Base-by-base conservation (phyloP, 2,888 invertebrate genomes). In the Philhelius pedissequus region DNA sequence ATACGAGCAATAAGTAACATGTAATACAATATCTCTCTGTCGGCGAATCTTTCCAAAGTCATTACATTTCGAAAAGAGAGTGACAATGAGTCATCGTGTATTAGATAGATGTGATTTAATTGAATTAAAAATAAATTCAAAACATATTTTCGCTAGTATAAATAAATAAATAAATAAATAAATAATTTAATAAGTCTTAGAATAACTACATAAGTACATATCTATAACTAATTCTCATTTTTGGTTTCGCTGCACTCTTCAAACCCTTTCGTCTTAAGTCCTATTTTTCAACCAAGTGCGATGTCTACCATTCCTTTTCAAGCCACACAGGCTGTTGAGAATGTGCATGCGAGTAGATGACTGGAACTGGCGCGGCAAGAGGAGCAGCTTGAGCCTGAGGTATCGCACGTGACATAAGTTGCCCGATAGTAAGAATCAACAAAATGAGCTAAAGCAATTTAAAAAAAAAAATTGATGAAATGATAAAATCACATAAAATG, bases 341-440 rank as follows among this genome's bases (percentile, higher is more conserved):
- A 76, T 90, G 90, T 13, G 90, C 89, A 78, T 91, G 91, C 1
- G 91, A 91, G 87, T 91, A 91, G 66, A 91, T 90, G 30, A 91
- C 92, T 89, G 83, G 94, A 91, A 89, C 92, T 89, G 88, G 93
- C 25, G 93, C 90, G 32, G 93, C 88, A 3, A 93, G 90, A 11
- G 93, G 92, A 0, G 92, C 89, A 0, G 93, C 91, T 1, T 92
- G 90, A 0, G 92, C 90, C 22, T 90, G 91, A 45, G 91, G 90
- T 70, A 92, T 83, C 9, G 89, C 87, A 60, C 92, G 90, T 3
- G 91, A 89, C 62, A 92, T 87, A 87, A 92, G 89, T 89, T 94
- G 94, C 77, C 94, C 94, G 86, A 94, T 92, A 78, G 93, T 92
- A 43, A 94, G 92, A 62, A 94, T 93, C 27, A 94, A 92, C 0